A percentile compares a stretch with the other conserved stretches of the same genome.
These are phyloP conservation scores for Nomada fabriciana DNA, from an alignment of 2,888 invertebrate genomes.

Conservation along the genomic window DNA sequence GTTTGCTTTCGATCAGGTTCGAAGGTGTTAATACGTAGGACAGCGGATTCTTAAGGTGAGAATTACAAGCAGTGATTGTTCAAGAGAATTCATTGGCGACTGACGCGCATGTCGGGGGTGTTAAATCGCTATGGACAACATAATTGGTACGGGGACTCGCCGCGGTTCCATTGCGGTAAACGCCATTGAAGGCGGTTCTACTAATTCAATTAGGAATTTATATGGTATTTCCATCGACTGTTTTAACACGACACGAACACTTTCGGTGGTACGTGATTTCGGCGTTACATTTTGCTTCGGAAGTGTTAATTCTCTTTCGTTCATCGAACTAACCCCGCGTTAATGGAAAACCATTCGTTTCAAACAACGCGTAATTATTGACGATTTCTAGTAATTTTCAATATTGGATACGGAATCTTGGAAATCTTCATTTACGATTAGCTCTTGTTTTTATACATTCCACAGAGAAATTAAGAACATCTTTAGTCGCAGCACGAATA, in stretches of 20 bases:
- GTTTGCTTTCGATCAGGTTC: constrained; percentile 76
- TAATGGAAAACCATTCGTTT: constrained; percentile 45
- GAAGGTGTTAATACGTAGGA: constrained; percentile 76
- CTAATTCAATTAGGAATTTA: constrained; percentile 75
- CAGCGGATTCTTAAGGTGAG: constrained; percentile 72
- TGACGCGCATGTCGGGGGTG: constrained; percentile 49
- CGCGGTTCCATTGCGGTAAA: constrained; percentile 38
- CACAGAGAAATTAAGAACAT: too few relatives aligned
- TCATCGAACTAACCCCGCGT: constrained; percentile 14
- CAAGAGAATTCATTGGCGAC: constrained; percentile 67
- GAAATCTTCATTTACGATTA: too few relatives aligned
- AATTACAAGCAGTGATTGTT: constrained; percentile 72
- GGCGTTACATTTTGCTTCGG: background rate
- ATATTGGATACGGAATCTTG: background rate
- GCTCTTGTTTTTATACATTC: too few relatives aligned
- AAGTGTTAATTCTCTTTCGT: constrained; percentile 61
- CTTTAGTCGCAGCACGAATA: too few relatives aligned
- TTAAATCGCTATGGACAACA: constrained; percentile 65
- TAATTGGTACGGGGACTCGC: constrained; percentile 50
- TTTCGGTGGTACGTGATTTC: constrained; percentile 36
- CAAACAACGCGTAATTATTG: background rate
- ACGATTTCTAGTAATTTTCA: background rate
- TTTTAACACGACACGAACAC: constrained; percentile 37
- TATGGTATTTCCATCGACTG: constrained; percentile 66
- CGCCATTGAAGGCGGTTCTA: constrained; percentile 51